phyloP scores from a whole-genome alignment of 2,797 vertebrate genomes.

The Enteromius thamalakanensis region DNA sequence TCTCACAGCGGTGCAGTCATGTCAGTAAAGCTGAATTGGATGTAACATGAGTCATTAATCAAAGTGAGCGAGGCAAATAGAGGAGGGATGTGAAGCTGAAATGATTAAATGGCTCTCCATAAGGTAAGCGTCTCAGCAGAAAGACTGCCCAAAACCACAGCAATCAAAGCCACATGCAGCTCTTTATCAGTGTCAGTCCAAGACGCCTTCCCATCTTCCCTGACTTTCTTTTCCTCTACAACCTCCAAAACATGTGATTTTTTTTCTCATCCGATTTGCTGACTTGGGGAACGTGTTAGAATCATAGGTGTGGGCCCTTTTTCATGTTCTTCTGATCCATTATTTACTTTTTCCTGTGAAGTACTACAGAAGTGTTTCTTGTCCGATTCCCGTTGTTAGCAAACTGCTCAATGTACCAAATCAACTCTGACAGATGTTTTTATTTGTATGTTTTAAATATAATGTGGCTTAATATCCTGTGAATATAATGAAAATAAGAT shows the following conservation, averaged over 20 bases:
- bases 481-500: not conserved
- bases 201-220: constrained; percentile 15
- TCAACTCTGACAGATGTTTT: not conserved
- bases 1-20: constrained; percentile 50
- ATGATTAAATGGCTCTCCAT: constrained; percentile 50
- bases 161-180: constrained; percentile 58
- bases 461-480: not conserved
- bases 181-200: constrained; percentile 56
- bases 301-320: constrained; percentile 53
- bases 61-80: not conserved
- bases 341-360: not conserved
- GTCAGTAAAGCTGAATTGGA: constrained; percentile 44
- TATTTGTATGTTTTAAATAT: not conserved
- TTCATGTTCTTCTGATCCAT: not conserved
- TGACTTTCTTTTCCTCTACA: not conserved
- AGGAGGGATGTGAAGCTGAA: constrained; percentile 52
- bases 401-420: not conserved
- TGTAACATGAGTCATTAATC: constrained; percentile 46
- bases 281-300: constrained; percentile 11
- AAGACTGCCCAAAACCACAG: constrained; percentile 67
- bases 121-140: constrained; percentile 60
- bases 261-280: constrained; percentile 22
- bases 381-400: not conserved
- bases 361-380: not conserved
- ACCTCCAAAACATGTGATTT: not conserved